Base-by-base conservation (phyloP, 1,140 invertebrate species). In the Drosophila malerkotliana region DNA sequence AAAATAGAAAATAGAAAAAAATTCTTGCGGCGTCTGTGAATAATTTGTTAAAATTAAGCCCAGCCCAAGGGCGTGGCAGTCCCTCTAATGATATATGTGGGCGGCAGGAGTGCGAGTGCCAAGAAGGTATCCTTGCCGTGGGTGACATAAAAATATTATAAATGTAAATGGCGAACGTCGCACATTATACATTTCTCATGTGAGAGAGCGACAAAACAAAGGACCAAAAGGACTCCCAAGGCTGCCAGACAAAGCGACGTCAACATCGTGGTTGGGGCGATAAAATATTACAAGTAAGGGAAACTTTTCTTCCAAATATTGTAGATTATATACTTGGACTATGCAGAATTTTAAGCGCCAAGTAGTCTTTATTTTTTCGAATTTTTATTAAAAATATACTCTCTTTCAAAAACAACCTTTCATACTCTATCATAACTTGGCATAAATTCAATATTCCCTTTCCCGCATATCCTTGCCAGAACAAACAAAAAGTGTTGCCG, bases 1-100 rank as follows among this genome's bases (percentile, higher is more conserved):
- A 26, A 24, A 51, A 71, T 45, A 41, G 34, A 58, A 64, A 64
- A 68, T 61, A 64, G 68, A 59, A 67, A 76, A 67, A 79, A 49
- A 60, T 49, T 74, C 73, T 62, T 66, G 79, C 57, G 78, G 78
- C 73, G 77, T 77, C 67, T 84, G 72, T 67, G 63, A 83, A 88
- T 88, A 82, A 87, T 82, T 87, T 76, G 83, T 85, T 87, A 77
- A 85, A 77, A 71, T 63, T 77, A 71, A 84, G 71, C 71, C 49
- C 69, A 64, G 67, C 59, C 73, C 64, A 69, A 68, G 75, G 66
- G 77, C 59, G 47, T 37, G 51, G 61, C 72, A 59, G 49, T 56
- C 61, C 57, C 66, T 79, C 69, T 81, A 77, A 81, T 74, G 74
- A 81, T 72, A 72, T 64, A 69, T 62, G 58, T 39, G 54, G 45